Evolutionary conservation across 2,113 vertebrate species (phyloP), one percentile per base, ranked within the genome.

Genomic region (Hucho hucho): DNA sequence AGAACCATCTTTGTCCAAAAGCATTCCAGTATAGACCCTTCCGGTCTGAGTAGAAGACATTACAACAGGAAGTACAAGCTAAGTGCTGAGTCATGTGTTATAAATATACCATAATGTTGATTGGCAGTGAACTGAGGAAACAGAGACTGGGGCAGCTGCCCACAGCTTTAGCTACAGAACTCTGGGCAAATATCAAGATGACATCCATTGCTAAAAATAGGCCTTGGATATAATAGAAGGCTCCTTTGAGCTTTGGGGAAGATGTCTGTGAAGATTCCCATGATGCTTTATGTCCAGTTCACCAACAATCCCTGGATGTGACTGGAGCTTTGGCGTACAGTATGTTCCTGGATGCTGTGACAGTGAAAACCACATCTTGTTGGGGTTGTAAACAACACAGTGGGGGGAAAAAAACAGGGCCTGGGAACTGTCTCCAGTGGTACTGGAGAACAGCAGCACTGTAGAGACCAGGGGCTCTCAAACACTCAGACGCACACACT

Each of bases 351-450:
- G 68, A 88, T 85, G 73, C 79, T 82, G 72, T 78, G 78, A 82
- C 69, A 86, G 64, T 84, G 76, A 82, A 90, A 91, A 88, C 87
- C 81, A 65, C 84, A 87, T 75, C 80, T 86, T 86, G 75, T 77
- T 75, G 37, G 37, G 11, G 9, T 43, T 43, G 46, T 81, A 85
- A 85, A 76, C 79, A 84, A 70, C 81, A 84, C 69, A 79, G 73
- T 79, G 73, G 56, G 79, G 80, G 86, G 83, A 81, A 85, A 79
- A 82, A 85, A 79, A 65, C 32, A 37, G 77, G 81, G 86, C 88
- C 85, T 92, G 91, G 92, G 92, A 93, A 91, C 83, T 12, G 32
- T 65, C 22, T 13, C 61, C 64, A 78, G 66, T 56, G 78, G 76
- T 87, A 79, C 77, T 77, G 78, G 79, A 22, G 46, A 61, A 69